These are phyloP conservation scores for Vulpes vulpes DNA, from an alignment of 2,113 vertebrate species.

Conservation along the genomic window DNA sequence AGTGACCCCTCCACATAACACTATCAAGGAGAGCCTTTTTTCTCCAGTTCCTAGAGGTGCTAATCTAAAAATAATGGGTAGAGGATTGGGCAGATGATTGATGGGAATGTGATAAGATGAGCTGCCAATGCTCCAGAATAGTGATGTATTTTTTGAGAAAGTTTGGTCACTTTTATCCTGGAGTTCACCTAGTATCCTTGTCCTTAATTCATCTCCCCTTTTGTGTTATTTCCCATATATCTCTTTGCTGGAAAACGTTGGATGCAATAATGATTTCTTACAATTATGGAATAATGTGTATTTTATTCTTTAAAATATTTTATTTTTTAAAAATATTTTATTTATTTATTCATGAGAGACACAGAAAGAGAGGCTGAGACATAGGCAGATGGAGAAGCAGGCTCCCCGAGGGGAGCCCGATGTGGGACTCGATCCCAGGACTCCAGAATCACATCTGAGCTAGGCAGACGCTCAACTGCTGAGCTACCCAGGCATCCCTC, in stretches of 20 bases:
- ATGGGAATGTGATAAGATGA: rapidly evolving
- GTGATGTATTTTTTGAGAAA: neutral
- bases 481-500: too few relatives aligned
- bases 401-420: too few relatives aligned
- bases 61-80: neutral
- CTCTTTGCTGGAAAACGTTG: neutral
- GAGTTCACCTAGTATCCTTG: neutral
- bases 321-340: too few relatives aligned
- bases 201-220: neutral
- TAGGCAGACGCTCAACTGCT: too few relatives aligned
- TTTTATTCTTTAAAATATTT: neutral
- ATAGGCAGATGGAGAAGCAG: too few relatives aligned
- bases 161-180: rapidly evolving
- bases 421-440: too few relatives aligned
- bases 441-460: too few relatives aligned
- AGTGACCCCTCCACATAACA: neutral
- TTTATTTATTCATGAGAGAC: too few relatives aligned
- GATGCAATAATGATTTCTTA: neutral
- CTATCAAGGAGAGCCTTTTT: rapidly evolving
- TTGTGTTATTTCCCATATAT: neutral
- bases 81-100: rapidly evolving
- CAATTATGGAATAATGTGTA: neutral
- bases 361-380: too few relatives aligned
- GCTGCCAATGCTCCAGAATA: rapidly evolving
- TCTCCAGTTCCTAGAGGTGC: neutral